phyloP scores from a whole-genome alignment of 2,113 vertebrate species.

The Neofelis nebulosa region DNA sequence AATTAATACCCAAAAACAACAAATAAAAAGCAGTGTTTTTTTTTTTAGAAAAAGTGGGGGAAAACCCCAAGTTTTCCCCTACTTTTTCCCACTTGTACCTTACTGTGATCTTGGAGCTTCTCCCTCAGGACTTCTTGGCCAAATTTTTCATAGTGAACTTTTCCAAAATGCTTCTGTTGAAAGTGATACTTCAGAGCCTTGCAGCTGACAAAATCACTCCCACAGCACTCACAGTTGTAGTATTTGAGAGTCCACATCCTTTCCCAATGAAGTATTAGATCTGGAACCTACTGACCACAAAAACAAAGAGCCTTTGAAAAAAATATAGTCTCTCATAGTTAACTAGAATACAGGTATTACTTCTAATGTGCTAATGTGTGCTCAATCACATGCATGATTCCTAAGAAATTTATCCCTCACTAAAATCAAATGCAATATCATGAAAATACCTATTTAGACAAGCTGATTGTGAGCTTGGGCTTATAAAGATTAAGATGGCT shows the following conservation, averaged over 20 bases:
- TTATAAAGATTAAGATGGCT: background rate
- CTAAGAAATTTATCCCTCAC: background rate
- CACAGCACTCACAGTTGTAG: constrained; percentile 45
- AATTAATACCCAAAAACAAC: background rate
- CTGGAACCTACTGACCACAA: background rate
- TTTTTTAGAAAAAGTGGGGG: background rate
- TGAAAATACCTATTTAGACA: background rate
- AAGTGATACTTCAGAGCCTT: constrained; percentile 57
- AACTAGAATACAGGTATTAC: background rate
- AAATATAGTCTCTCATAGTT: background rate
- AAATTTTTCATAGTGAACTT: constrained; percentile 51
- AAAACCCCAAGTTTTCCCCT: background rate
- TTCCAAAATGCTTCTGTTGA: constrained; percentile 67
- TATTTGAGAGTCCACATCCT: constrained; percentile 55
- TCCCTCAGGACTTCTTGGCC: background rate
- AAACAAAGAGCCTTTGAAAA: constrained; percentile 24
- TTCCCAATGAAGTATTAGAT: background rate
- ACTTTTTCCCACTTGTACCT: background rate
- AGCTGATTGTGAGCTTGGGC: background rate
- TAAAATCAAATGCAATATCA: background rate
- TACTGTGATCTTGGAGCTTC: background rate
- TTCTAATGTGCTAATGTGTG: background rate
- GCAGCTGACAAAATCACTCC: constrained; percentile 55
- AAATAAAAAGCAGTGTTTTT: background rate
- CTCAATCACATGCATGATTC: background rate